These are phyloP conservation scores for Bacillus rossius DNA, from an alignment of 1,140 invertebrate genomes.

Conservation along the genomic window DNA sequence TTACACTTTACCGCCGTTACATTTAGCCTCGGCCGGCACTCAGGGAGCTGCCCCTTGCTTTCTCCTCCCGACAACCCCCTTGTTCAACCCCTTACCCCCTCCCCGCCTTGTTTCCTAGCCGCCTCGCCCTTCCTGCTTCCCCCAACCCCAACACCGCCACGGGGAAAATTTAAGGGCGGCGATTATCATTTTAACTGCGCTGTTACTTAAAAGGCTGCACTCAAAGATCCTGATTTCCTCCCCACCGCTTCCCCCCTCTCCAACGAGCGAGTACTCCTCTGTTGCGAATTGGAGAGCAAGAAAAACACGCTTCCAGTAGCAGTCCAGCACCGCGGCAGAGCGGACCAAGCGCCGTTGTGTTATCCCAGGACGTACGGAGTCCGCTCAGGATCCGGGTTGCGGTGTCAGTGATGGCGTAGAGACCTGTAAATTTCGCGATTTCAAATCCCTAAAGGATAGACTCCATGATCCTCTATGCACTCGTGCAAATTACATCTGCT, in stretches of 20 bases:
- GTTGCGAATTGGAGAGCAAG: background rate
- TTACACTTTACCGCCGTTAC: background rate
- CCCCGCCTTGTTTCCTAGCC: background rate
- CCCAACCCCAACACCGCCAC: background rate
- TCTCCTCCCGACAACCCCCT: background rate
- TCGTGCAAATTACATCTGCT: no score
- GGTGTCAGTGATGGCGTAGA: no score
- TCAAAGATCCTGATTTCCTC: background rate
- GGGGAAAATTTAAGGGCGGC: background rate
- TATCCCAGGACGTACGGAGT: no score
- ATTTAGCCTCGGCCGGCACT: background rate
- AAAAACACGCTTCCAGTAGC: background rate
- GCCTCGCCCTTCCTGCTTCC: background rate
- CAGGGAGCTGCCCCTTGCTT: background rate
- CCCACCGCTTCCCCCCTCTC: no score
- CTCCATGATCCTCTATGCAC: no score
- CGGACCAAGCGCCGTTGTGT: no score
- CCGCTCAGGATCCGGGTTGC: no score
- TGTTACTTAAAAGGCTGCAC: slow-evolving; percentile 8
- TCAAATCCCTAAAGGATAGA: no score
- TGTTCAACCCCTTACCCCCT: background rate
- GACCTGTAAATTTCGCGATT: no score
- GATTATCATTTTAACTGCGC: slow-evolving; percentile 8
- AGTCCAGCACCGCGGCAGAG: no score
- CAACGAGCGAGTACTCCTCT: no score